These are phyloP conservation scores for Acipenser oxyrinchus DNA, from an alignment of 2,797 vertebrate species.

Conservation along the genomic window DNA sequence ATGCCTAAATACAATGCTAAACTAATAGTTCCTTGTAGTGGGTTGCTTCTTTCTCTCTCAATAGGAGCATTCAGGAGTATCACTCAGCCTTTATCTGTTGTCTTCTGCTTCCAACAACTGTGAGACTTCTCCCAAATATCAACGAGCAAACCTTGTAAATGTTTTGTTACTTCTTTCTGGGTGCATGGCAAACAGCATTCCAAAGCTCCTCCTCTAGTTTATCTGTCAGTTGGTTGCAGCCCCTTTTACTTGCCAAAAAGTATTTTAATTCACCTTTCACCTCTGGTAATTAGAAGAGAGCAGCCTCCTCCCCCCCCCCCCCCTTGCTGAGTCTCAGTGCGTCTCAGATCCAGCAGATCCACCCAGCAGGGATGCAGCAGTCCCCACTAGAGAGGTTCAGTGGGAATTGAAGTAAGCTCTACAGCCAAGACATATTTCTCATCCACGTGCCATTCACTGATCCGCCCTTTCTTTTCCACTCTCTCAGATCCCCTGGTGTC, in stretches of 20 bases:
- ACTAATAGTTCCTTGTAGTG: constrained; percentile 7
- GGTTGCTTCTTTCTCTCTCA: neutral
- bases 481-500: constrained; percentile 34
- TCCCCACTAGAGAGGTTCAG: constrained; percentile 52
- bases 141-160: constrained; percentile 32
- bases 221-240: constrained; percentile 31
- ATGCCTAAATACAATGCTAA: constrained; percentile 5
- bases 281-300: constrained; percentile 56
- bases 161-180: constrained; percentile 35
- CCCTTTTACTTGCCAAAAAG: constrained; percentile 52
- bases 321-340: neutral
- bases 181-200: constrained; percentile 42
- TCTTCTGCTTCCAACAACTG: constrained; percentile 24
- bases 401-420: constrained; percentile 38
- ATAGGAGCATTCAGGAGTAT: neutral
- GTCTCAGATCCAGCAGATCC: constrained; percentile 43
- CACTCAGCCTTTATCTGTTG: neutral
- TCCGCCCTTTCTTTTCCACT: constrained; percentile 28
- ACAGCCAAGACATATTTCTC: constrained; percentile 38
- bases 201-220: constrained; percentile 28
- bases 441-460: constrained; percentile 42
- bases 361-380: constrained; percentile 50
- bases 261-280: constrained; percentile 23
- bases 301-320: constrained; percentile 8
- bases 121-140: constrained; percentile 21